Percentiles rank a stretch among this genome's conserved stretches.
Conservation (phyloP, 2,113 vertebrate genomes). For the Oxyruncus cristatus region DNA sequence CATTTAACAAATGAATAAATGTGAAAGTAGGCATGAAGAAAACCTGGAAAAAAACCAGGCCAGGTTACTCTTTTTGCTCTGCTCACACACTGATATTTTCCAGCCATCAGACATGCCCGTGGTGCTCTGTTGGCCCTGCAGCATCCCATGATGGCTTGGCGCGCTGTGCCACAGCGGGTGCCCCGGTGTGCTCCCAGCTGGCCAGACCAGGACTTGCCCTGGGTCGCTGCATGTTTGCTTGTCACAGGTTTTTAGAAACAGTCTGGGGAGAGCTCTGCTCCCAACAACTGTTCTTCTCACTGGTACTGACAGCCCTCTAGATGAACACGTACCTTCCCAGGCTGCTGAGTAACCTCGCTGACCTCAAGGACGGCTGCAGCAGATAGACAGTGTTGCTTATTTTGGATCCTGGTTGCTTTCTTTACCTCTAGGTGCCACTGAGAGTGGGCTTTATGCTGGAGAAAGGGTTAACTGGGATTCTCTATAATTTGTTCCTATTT, state of each 20-base stretch:
- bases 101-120: too few species aligned
- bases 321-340: conserved; percentile 33
- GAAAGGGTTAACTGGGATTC: conserved; percentile 79
- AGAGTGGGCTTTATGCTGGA: not conserved
- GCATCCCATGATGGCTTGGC: not conserved
- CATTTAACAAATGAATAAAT: not conserved
- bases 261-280: not conserved
- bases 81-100: not conserved
- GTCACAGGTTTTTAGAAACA: not conserved
- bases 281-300: not conserved
- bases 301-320: conserved; percentile 15
- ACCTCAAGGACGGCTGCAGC: conserved; percentile 16
- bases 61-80: rapidly evolving
- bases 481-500: conserved; percentile 75
- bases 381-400: conserved; percentile 18
- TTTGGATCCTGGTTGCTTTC: conserved; percentile 34
- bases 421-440: conserved; percentile 24
- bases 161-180: rapidly evolving
- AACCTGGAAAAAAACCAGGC: not conserved
- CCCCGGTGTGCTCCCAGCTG: not conserved
- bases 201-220: not conserved
- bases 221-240: not conserved
- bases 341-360: conserved; percentile 32
- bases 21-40: not conserved
- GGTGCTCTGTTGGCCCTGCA: not conserved